Evolutionary conservation across 2,797 vertebrate genomes (phyloP).

Genomic region (Trachurus trachurus): DNA sequence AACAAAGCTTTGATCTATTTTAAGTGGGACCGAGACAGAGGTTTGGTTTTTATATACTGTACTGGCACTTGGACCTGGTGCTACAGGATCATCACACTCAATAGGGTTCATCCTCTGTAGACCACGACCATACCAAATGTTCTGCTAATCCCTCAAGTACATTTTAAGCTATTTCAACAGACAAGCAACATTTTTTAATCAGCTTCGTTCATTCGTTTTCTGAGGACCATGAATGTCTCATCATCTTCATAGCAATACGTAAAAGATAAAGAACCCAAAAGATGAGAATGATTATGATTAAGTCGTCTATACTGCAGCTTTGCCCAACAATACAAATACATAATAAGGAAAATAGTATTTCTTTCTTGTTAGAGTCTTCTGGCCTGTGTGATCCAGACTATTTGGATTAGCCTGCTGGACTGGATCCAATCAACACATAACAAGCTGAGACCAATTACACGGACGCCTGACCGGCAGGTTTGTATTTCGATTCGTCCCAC

Average conservation of each 20-base stretch:
- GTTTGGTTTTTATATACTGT: neutral
- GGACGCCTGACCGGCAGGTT: conserved; percentile 30
- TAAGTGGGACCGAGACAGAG: neutral
- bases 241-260: neutral
- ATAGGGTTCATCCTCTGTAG: neutral
- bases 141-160: no score
- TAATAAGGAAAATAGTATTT: neutral
- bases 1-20: conserved; percentile 11
- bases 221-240: neutral
- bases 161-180: neutral
- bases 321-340: neutral
- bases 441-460: conserved; percentile 58
- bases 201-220: no score
- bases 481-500: conserved; percentile 41
- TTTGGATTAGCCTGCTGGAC: conserved; percentile 57
- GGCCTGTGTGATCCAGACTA: conserved; percentile 31
- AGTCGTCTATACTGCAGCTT: neutral
- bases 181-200: no score
- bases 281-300: no score
- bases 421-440: conserved; percentile 51
- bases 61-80: no score
- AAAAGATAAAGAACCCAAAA: no score
- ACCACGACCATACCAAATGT: neutral
- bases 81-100: neutral
- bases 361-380: neutral